These are phyloP conservation scores for Platysteira castanea DNA, from an alignment of 2,113 vertebrate genomes.

Conservation along the genomic window DNA sequence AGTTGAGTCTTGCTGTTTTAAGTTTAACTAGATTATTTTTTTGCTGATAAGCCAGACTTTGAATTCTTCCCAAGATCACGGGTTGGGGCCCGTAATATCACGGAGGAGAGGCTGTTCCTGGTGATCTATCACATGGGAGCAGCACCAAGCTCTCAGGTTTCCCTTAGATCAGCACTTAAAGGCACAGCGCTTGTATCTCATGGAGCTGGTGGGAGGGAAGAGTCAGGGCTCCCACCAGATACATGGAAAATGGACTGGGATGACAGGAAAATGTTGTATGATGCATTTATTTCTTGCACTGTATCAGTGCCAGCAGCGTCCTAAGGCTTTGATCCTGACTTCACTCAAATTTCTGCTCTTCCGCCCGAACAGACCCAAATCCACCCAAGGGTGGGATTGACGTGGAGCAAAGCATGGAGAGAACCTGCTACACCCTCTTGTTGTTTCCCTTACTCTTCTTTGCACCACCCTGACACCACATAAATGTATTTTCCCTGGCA, in stretches of 20 bases:
- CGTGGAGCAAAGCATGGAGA: background rate
- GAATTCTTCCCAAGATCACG: constrained; percentile 29
- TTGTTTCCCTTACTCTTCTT: background rate
- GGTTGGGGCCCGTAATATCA: background rate
- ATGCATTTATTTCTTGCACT: background rate
- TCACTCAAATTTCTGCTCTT: background rate
- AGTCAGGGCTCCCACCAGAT: background rate
- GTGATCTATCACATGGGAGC: background rate
- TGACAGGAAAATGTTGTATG: background rate
- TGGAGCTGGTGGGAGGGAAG: background rate
- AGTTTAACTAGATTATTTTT: constrained; percentile 48
- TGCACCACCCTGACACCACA: background rate
- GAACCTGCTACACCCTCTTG: background rate
- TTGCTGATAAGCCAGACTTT: constrained; percentile 62
- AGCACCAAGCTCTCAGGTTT: background rate
- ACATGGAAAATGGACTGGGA: background rate
- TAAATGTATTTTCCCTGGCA: background rate
- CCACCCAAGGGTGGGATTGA: background rate
- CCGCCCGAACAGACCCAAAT: background rate
- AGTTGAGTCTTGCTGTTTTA: constrained; percentile 25
- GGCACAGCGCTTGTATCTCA: background rate
- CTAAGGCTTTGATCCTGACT: background rate
- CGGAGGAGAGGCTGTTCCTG: background rate
- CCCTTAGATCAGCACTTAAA: constrained; percentile 26
- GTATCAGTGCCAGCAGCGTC: background rate